These are phyloP conservation scores for Capra hircus DNA, from an alignment of 2,113 vertebrate genomes.

Conservation along the genomic window DNA sequence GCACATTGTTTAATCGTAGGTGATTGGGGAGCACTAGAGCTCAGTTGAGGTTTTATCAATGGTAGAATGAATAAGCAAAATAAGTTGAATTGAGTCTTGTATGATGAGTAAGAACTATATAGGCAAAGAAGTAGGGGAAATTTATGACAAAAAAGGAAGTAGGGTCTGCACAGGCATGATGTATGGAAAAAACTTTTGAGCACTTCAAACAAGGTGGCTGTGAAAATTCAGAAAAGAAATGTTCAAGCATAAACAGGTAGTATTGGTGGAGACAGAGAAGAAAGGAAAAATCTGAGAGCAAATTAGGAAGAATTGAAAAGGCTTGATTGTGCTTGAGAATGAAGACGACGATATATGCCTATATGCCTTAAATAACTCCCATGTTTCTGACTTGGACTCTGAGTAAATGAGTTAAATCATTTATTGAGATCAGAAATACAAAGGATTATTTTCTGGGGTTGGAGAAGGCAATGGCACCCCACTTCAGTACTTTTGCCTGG, in stretches of 20 bases:
- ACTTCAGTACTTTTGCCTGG: too few species aligned
- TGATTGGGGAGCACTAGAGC: neutral
- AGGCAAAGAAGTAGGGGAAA: neutral
- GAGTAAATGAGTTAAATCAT: neutral
- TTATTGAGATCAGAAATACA: neutral
- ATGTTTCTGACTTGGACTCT: neutral
- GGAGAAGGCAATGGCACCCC: too few species aligned
- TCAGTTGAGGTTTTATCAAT: neutral
- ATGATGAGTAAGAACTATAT: neutral
- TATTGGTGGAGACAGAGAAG: neutral
- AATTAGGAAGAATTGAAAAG: neutral
- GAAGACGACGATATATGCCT: neutral
- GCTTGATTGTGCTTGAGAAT: neutral
- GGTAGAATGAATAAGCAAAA: neutral
- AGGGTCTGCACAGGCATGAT: neutral
- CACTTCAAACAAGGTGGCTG: neutral
- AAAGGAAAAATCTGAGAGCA: neutral
- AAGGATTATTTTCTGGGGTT: neutral
- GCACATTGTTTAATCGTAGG: neutral
- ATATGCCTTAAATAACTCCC: neutral
- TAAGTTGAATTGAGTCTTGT: neutral
- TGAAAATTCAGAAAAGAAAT: neutral
- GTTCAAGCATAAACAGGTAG: neutral
- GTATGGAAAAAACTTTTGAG: neutral
- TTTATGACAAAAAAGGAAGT: neutral